Evolutionary conservation across 2,888 invertebrate species (phyloP).

Genomic region (Athripsodes cinereus): DNA sequence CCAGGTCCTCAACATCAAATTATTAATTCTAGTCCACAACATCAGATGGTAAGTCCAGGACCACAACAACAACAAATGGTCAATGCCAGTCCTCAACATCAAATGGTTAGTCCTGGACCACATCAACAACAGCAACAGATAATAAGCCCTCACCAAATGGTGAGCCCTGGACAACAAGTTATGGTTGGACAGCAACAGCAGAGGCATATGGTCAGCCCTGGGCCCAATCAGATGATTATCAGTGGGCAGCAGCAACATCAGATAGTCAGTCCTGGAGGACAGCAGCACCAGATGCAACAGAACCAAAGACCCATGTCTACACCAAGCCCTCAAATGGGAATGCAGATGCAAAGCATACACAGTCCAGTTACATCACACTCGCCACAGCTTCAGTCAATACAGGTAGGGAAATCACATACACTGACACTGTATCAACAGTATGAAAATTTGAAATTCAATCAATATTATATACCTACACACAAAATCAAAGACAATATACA

Average conservation of each 20-base stretch:
- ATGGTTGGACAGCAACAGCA: background rate
- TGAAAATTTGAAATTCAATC: too few species aligned
- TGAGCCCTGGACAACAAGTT: constrained; percentile 16
- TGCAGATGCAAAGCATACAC: constrained; percentile 40
- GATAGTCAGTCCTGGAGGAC: constrained; percentile 2
- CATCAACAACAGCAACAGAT: constrained; percentile 28
- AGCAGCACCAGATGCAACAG: constrained; percentile 30
- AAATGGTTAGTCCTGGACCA: constrained; percentile 22
- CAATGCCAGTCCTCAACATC: constrained; percentile 34
- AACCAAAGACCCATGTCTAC: constrained; percentile 39
- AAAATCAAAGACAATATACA: too few species aligned
- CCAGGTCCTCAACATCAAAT: constrained; percentile 11
- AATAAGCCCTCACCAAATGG: constrained; percentile 13
- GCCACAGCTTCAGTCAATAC: constrained; percentile 44
- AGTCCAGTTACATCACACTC: constrained; percentile 48
- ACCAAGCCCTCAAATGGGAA: constrained; percentile 43
- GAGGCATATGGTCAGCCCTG: constrained; percentile 24
- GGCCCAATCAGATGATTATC: constrained; percentile 27
- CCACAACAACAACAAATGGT: constrained; percentile 30
- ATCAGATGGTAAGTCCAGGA: constrained; percentile 9
- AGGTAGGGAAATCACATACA: too few species aligned
- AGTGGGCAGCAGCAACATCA: constrained; percentile 31
- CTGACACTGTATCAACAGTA: too few species aligned
- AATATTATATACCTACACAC: too few species aligned
- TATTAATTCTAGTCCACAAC: constrained; percentile 25